Evolutionary conservation across 1,140 invertebrate genomes (phyloP), one percentile per base, ranked within the genome.

Genomic region (Drosophila truncata): DNA sequence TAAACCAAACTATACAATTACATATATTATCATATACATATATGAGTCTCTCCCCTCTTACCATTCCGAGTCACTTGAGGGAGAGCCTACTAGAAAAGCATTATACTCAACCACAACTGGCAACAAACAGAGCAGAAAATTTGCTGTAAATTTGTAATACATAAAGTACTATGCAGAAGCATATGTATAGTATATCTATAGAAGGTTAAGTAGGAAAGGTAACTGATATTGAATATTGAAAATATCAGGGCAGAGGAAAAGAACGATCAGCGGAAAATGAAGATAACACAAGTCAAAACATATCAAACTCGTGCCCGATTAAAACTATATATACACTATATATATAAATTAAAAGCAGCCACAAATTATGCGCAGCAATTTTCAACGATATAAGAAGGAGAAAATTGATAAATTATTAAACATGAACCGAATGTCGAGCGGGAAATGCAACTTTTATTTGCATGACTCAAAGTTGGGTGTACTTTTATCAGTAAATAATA

Each of bases 301-400:
- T 92, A 92, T 92, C 91, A 92, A 92, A 91, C 75, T 92, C 86
- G 91, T 92, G 91, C 91, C 91, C 91, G 91, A 71, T 61, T 80
- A 37, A 49, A 81, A 79, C 65, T 86, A 87, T 82, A 82, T 75
- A 82, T 70, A 73, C 47, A 80, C 49, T 70, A 87, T 87, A 82
- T 75, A 77, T 57, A 75, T 52, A 61, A 31, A 54, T 41, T 61
- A 72, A 60, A 55, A 59, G 77, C 67, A 80, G 72, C 69, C 69
- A 57, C 50, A 77, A 80, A 80, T 85, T 78, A 78, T 80, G 78
- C 58, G 82, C 78, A 78, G 70, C 65, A 82, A 70, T 80, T 90
- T 81, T 90, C 64, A 81, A 62, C 50, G 52, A 46, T 54, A 44
- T 41, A 50, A 39, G 20, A 49, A 23, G 31, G 47, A 37, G 35